These are phyloP conservation scores for Saimiri boliviensis DNA, from an alignment of 2,113 vertebrate genomes.

Conservation along the genomic window DNA sequence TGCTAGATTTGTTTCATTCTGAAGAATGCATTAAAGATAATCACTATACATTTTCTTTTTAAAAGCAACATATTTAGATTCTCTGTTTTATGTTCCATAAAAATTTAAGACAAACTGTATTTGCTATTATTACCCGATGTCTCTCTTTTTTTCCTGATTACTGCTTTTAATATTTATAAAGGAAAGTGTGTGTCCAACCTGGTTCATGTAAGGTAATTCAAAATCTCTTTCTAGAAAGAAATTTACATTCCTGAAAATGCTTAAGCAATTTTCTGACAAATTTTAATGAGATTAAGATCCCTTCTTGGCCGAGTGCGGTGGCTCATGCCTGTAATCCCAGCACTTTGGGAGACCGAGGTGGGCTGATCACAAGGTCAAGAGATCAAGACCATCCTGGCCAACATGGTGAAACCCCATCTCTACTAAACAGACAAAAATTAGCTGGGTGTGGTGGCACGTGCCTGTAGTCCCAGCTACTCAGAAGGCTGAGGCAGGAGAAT, in stretches of 20 bases:
- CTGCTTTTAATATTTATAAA: slow-evolving; percentile 19
- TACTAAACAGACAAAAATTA: no score
- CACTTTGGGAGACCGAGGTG: no score
- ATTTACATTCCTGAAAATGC: not conserved
- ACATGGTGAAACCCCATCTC: no score
- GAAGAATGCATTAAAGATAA: not conserved
- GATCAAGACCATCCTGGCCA: no score
- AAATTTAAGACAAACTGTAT: not conserved
- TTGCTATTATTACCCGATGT: not conserved
- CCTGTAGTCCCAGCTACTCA: no score
- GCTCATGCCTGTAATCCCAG: no score
- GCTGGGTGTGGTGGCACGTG: no score
- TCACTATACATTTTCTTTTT: not conserved
- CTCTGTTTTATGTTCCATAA: not conserved
- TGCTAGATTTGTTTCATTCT: slow-evolving; percentile 6
- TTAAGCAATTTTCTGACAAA: not conserved
- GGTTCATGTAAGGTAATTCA: not conserved
- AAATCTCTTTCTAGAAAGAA: slow-evolving; percentile 27
- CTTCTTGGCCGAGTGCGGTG: not conserved
- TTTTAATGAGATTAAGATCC: not conserved
- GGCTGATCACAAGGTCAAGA: no score
- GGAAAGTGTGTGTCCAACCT: not conserved
- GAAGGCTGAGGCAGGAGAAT: no score
- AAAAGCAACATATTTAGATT: not conserved
- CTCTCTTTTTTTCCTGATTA: not conserved